Base-by-base conservation (phyloP, 2,797 vertebrate species). In the Falco columbarius region DNA sequence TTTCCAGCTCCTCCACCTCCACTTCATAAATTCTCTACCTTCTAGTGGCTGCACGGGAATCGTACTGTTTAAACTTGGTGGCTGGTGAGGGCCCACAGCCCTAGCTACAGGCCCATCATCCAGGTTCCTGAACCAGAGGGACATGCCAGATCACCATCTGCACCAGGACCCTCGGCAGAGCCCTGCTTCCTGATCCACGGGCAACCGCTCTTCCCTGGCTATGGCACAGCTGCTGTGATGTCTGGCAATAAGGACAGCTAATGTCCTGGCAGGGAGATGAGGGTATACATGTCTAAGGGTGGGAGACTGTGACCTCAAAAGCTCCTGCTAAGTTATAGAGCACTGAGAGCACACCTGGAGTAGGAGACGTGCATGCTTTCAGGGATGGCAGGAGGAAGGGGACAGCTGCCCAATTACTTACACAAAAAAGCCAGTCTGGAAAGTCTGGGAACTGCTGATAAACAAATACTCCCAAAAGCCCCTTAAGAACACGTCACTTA, bases 161-260 rank as follows among this genome's bases (percentile, higher is more conserved):
- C 36, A 73, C 12, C 21, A 47, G 10, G 22, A 59, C 42, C 44
- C 22, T 36, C 6, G 9, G 67, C 66, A 90, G 44, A 59, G 40
- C n/a, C 44, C 59, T 40, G 59, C 65, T 36, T 77, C 47, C 32
- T 1, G 1, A 10, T 21, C 32, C 3, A 2, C 74, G 51, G 59
- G 34, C 13, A 67, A 14, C 11, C 3, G 2, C 24, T 47, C 51
- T 38, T 56, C 46, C 26, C 30, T 80, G 7, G 10, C 51, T 52
- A 27, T 3, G 9, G 68, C 38, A 77, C 0, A 0, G 70, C 44
- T 72, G 36, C 63, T 0, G 0, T 34, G 30, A 27, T 36, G 47
- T 21, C 36, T 58, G 46, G 51, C 82, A 88, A 63, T 58, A 81
- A 65, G 46, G 62, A 63, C 23, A 71, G 40, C 13, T 16, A 32